Evolutionary conservation across 2,888 invertebrate genomes (phyloP).

Genomic region (Subacronicta megacephala): DNA sequence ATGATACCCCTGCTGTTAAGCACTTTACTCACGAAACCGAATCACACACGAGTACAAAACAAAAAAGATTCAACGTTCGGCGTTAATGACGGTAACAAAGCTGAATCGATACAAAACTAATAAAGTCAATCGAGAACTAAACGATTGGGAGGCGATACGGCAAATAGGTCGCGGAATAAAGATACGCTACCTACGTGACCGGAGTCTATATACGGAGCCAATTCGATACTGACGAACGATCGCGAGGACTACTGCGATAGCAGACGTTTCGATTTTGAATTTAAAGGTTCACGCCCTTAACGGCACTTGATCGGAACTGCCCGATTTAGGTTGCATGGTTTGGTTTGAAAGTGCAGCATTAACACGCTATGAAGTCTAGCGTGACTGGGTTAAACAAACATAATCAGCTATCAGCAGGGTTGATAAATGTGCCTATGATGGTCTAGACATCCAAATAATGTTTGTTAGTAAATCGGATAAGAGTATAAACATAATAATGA

Average conservation of each 20-base stretch:
- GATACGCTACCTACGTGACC: constrained; percentile 64
- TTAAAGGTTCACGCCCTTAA: constrained; percentile 51
- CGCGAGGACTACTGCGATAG: constrained; percentile 50
- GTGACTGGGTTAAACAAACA: constrained; percentile 34
- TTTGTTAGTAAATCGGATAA: constrained; percentile 2
- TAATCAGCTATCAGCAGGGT: constrained; percentile 23
- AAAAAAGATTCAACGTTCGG: constrained; percentile 58
- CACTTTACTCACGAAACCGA: constrained; percentile 48
- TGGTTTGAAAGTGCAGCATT: constrained; percentile 36
- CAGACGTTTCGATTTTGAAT: constrained; percentile 53
- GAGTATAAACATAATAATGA: too few relatives aligned
- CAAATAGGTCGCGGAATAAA: constrained; percentile 64
- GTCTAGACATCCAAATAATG: constrained; percentile 6
- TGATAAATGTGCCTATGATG: constrained; percentile 11
- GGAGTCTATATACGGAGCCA: constrained; percentile 56
- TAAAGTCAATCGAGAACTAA: constrained; percentile 65
- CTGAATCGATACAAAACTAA: constrained; percentile 64
- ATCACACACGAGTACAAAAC: constrained; percentile 37
- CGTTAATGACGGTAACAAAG: constrained; percentile 61
- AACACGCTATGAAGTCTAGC: constrained; percentile 42
- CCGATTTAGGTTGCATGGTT: constrained; percentile 32
- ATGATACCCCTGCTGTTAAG: constrained; percentile 35
- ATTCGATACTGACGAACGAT: constrained; percentile 58
- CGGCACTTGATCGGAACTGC: constrained; percentile 33
- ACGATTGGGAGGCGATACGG: constrained; percentile 65